phyloP scores from a whole-genome alignment of 2,113 vertebrate genomes.

The Hippocampus barbouri region DNA sequence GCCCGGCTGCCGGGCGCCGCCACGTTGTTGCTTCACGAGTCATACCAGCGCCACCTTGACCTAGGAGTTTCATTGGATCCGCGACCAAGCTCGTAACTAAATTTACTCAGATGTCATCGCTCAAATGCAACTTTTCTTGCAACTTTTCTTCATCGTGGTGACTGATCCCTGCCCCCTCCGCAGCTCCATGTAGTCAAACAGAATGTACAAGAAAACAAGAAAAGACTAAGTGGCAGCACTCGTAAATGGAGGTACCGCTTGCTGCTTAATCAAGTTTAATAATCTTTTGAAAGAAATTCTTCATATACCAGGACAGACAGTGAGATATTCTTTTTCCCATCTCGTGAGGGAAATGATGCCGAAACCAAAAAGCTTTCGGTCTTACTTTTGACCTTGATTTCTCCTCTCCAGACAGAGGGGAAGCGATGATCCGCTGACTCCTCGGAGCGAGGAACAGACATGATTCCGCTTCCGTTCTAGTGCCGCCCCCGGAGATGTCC shows the following conservation, averaged over 20 bases:
- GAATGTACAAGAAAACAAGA: too few species aligned
- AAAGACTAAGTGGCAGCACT: too few species aligned
- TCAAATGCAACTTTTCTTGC: too few species aligned
- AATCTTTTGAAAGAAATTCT: too few species aligned
- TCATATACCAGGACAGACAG: too few species aligned
- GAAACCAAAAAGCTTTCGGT: background rate
- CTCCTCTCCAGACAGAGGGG: slow-evolving; percentile 15
- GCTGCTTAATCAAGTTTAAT: background rate
- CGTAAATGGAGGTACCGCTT: background rate
- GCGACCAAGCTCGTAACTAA: background rate
- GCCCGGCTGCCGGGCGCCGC: slow-evolving; percentile 26
- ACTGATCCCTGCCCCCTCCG: background rate
- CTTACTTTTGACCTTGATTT: background rate
- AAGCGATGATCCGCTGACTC: slow-evolving; percentile 22
- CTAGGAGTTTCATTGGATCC: background rate
- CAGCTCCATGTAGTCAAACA: too few species aligned
- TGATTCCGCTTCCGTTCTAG: slow-evolving; percentile 9
- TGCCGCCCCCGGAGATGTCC: slow-evolving; percentile 22
- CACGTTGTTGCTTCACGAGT: slow-evolving; percentile 4
- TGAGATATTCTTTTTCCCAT: too few species aligned
- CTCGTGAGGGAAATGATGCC: background rate
- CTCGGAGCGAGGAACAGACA: slow-evolving; percentile 19
- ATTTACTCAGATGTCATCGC: too few species aligned
- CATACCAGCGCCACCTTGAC: background rate
- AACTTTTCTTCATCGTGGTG: too few species aligned